A percentile compares a stretch with the other conserved stretches of the same genome.
phyloP scores from a whole-genome alignment of 2,797 vertebrate species.

The Bradypus variegatus region DNA sequence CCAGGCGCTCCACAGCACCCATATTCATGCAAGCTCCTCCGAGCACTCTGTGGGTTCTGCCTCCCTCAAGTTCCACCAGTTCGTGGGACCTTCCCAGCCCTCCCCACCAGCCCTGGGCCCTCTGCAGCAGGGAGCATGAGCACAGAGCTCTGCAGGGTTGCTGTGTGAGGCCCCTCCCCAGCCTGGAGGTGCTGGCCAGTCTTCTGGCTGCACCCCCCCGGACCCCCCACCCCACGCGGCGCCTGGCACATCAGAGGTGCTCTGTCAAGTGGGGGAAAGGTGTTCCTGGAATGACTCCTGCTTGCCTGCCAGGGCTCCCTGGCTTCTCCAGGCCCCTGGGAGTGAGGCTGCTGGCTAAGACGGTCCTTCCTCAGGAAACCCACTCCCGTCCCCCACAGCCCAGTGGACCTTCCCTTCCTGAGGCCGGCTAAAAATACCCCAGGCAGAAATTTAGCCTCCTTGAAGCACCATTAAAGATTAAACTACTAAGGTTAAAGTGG shows the following conservation, averaged over 20 bases:
- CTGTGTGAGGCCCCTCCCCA: no score
- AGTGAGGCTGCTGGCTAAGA: background rate
- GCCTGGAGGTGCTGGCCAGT: background rate
- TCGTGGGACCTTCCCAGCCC: background rate
- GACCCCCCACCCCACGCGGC: background rate
- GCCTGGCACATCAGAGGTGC: background rate
- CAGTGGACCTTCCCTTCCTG: conserved; percentile 53
- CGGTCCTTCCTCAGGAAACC: conserved; percentile 53
- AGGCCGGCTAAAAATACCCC: conserved; percentile 48
- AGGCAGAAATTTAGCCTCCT: conserved; percentile 47
- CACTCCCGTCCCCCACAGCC: background rate
- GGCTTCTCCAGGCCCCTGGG: background rate
- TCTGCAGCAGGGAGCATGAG: no score
- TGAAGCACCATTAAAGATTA: conserved; percentile 12
- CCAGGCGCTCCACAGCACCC: no score
- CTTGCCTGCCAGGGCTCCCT: background rate
- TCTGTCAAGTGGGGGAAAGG: background rate
- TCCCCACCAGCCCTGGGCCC: background rate
- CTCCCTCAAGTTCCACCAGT: background rate
- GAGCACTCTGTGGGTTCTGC: background rate
- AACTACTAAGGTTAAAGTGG: background rate
- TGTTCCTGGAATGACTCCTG: background rate
- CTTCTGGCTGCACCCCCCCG: background rate
- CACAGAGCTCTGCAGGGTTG: no score
- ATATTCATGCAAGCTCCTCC: background rate